Base-by-base conservation (phyloP, 2,113 vertebrate species). In the Eclectus roratus region DNA sequence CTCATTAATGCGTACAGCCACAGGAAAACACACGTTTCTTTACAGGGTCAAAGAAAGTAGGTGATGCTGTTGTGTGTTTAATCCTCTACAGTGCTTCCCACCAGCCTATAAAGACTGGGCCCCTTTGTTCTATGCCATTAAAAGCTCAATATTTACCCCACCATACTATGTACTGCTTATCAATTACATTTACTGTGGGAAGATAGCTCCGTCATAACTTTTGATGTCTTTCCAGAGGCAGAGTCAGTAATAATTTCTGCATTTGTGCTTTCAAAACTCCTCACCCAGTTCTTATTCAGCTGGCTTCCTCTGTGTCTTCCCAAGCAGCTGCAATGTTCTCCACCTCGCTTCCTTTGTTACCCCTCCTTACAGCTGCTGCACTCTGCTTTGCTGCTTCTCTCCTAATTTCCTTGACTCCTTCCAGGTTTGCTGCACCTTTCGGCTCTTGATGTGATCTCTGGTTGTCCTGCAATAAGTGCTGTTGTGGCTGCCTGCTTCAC, bases 81-180 rank as follows among this genome's bases (percentile, higher is more conserved):
- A 71, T 68, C 25, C 37, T 55, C 61, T 72, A 17, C 17, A 63
- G 2, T 46, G 33, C 14, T 72, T 70, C 41, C 49, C 64, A 49
- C 21, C 8, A 43, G 35, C 27, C 60, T 17, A 3, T 66, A 46
- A 58, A 86, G 44, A 29, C 0, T 2, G 1, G 11, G 6, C 6
- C 1, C 5, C 37, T 78, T 70, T 78, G 13, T 33, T 66, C 86
- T 35, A 3, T 5, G 10, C 5, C 17, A 14, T 46, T 73, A 35
- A 81, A 93, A 37, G 7, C 8, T 52, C 41, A 13, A 7, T 17
- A 6, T 41, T 91, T 44, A 47, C 16, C 16, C 17, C 33, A 83
- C 17, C 27, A 15, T 11, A 11, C 28, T 33, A 18, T 0, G 0
- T 27, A 18, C n/a, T 85, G 35, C 35, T 80, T 15, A 31, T 52